phyloP scores from a whole-genome alignment of 2,888 invertebrate species.

The Odontothrips loti region DNA sequence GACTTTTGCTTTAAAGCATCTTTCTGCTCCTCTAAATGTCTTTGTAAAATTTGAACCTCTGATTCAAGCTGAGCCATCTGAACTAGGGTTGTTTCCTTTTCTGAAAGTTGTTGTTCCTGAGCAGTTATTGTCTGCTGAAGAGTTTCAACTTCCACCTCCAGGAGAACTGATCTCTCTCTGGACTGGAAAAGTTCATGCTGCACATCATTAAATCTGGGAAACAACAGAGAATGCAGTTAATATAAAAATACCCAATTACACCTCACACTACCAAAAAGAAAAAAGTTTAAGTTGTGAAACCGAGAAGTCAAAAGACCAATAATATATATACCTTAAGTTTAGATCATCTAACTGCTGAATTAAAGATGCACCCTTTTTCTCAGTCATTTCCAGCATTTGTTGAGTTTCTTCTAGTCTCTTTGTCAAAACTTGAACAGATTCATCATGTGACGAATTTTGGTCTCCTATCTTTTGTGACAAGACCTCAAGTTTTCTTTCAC shows the following conservation, averaged over 20 bases:
- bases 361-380: not conserved
- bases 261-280: too few species aligned
- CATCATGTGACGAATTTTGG: not conserved
- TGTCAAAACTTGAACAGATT: not conserved
- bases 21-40: slow-evolving; percentile 34
- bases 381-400: not conserved
- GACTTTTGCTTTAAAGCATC: slow-evolving; percentile 26
- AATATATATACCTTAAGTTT: not conserved
- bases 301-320: not conserved
- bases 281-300: not conserved
- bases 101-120: slow-evolving; percentile 2
- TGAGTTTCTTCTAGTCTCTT: not conserved
- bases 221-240: slow-evolving; percentile 27
- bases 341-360: not conserved
- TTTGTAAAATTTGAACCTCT: not conserved
- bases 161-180: slow-evolving; percentile 40
- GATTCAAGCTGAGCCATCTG: not conserved
- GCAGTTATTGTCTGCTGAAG: slow-evolving; percentile 32
- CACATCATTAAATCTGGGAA: slow-evolving; percentile 43
- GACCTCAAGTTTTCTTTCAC: slow-evolving; percentile 13
- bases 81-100: not conserved
- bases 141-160: slow-evolving; percentile 41
- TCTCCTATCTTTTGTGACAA: not conserved
- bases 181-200: slow-evolving; percentile 28
- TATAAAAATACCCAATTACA: slow-evolving; percentile 18